Evolutionary conservation across 2,113 vertebrate species (phyloP), one percentile per base, ranked within the genome.

Genomic region (Sula dactylatra): DNA sequence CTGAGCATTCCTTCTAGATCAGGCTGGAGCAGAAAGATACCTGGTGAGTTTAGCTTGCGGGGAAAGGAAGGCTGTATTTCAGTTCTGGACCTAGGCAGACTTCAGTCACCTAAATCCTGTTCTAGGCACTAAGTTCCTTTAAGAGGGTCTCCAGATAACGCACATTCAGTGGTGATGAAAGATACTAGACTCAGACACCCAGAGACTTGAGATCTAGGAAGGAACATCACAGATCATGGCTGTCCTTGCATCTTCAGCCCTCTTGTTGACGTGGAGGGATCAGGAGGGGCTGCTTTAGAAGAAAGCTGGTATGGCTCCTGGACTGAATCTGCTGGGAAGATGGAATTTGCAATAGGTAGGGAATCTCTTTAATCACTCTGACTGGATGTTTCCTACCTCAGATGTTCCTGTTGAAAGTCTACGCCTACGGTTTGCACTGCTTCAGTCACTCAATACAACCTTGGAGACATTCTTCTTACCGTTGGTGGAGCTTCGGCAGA

Each of bases 391-490:
- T 65, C 61, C 64, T 32, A 10, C 36, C 29, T 1, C 96, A 99
- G 99, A 97, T 9, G 98, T 99, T 29, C 99, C 99, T 0, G 98
- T 99, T 14, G 99, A 99, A 98, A 99, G 99, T 73, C 96, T 99
- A 10, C 98, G 99, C 47, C 97, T 99, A 14, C 99, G 99, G 38
- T 99, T 99, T 20, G 99, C 99, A 4, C 98, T 99, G 73, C 98
- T 99, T 7, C 99, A 99, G 98, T 99, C 99, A 15, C 98, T 99
- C 82, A 99, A 99, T 96, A 99, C 99, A 78, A 99, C 98, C 0
- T 88, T 99, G 96, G 99, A 99, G 98, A 99, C 98, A 1, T 99
- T 99, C 98, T 99, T 99, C 98, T 97, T 99, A 36, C 99, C 99
- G 0, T 98, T 99, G 54, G 99, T 99, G 95, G 99, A 99, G 98